These are phyloP conservation scores for Malachius bipustulatus DNA, from an alignment of 2,888 invertebrate genomes.

Conservation along the genomic window DNA sequence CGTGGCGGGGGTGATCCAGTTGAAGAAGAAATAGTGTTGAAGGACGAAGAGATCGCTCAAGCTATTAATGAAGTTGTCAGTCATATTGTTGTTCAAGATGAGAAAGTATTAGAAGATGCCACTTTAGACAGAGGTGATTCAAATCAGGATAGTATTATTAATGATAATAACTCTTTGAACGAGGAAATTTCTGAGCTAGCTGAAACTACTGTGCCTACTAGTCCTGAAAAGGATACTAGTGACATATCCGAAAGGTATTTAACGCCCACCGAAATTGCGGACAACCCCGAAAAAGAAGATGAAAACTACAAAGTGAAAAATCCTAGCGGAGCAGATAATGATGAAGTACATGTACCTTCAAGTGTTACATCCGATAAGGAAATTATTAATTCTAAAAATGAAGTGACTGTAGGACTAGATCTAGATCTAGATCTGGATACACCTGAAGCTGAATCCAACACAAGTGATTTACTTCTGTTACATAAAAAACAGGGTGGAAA, in stretches of 20 bases:
- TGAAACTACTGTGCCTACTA: constrained; percentile 27
- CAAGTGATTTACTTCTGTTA: constrained; percentile 9
- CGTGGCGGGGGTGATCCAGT: constrained; percentile 16
- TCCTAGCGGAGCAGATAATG: constrained; percentile 17
- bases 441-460: constrained; percentile 10
- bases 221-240: constrained; percentile 48
- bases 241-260: constrained; percentile 58
- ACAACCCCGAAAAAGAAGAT: constrained; percentile 31
- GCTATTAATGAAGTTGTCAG: constrained; percentile 43
- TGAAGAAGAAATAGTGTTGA: constrained; percentile 35
- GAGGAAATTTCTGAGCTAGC: constrained; percentile 8
- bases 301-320: constrained; percentile 17
- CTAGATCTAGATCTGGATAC: too few relatives aligned
- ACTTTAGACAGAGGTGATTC: background rate
- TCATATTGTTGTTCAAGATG: constrained; percentile 36
- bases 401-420: constrained; percentile 16
- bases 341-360: constrained; percentile 8
- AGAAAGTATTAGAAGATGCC: constrained; percentile 24
- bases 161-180: constrained; percentile 7
- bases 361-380: constrained; percentile 11
- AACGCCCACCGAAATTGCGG: constrained; percentile 52
- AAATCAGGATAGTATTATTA: constrained; percentile 6
- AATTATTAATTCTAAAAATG: constrained; percentile 11
- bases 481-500: constrained; percentile 17
- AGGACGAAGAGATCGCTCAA: constrained; percentile 43